Evolutionary conservation across 2,888 invertebrate species (phyloP).

Genomic region (Trisateles emortualis): DNA sequence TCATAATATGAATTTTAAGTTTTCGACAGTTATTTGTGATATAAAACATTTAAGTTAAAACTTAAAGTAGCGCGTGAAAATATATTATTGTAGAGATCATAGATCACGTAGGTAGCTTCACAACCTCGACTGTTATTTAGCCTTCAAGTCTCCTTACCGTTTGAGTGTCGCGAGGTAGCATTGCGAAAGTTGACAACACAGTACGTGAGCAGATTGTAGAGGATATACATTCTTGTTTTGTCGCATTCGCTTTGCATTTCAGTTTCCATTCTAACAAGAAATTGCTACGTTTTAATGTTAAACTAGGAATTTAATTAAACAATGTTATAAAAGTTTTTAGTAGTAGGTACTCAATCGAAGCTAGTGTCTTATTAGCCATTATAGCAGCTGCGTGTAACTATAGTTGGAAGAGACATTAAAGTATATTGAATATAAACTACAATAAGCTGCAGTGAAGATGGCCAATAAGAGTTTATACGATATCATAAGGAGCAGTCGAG

Average conservation of each 20-base stretch:
- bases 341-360: conserved; percentile 44
- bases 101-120: conserved; percentile 63
- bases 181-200: conserved; percentile 84
- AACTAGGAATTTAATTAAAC: conserved; percentile 50
- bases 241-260: conserved; percentile 66
- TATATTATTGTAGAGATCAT: conserved; percentile 31
- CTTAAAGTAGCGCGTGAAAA: conserved; percentile 30
- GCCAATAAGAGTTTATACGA: conserved; percentile 47
- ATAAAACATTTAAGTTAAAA: neutral
- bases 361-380: conserved; percentile 48
- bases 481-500: conserved; percentile 65
- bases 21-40: no score
- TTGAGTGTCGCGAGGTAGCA: conserved; percentile 77
- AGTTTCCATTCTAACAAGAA: conserved; percentile 68
- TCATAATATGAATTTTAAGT: conserved; percentile 19
- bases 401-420: conserved; percentile 55
- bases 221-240: conserved; percentile 69
- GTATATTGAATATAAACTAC: conserved; percentile 50
- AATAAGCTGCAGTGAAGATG: conserved; percentile 48
- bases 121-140: conserved; percentile 69
- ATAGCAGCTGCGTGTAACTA: conserved; percentile 44
- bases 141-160: conserved; percentile 79
- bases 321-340: conserved; percentile 48
- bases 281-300: conserved; percentile 43
- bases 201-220: conserved; percentile 79